Percentiles rank a stretch among this genome's conserved stretches.
phyloP scores from a whole-genome alignment of 35 echinoderm and acorn worm species.

The Anneissia japonica region DNA sequence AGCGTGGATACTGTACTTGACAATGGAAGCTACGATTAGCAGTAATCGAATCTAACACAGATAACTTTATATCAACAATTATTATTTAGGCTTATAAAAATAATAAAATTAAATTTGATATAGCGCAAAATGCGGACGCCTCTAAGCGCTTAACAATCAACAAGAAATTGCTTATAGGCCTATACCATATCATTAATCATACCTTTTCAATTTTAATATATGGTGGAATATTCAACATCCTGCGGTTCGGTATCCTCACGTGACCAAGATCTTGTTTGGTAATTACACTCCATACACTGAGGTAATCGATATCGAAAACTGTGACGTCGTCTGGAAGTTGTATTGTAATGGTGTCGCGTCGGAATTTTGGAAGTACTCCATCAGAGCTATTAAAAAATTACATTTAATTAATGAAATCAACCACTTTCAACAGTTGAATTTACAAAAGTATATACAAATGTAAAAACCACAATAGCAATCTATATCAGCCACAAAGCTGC shows the following conservation, averaged over 20 bases:
- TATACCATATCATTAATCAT: too few species aligned
- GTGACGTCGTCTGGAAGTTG: constrained; percentile 38
- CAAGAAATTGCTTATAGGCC: too few species aligned
- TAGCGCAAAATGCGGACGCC: too few species aligned
- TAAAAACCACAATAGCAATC: background rate
- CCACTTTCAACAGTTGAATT: background rate
- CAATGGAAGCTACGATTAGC: too few species aligned
- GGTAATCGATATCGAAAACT: constrained; percentile 36
- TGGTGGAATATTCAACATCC: background rate
- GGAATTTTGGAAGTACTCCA: constrained; percentile 9
- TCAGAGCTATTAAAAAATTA: background rate
- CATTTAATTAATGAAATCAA: background rate
- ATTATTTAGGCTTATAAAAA: too few species aligned
- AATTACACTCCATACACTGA: constrained; percentile 60
- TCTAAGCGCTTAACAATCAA: too few species aligned
- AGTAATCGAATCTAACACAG: too few species aligned
- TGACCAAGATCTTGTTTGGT: constrained; percentile 69
- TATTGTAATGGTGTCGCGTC: constrained; percentile 36
- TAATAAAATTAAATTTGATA: too few species aligned
- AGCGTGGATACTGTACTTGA: too few species aligned
- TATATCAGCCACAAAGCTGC: too few species aligned
- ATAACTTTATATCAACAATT: too few species aligned
- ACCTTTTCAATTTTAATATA: too few species aligned
- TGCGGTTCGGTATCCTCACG: constrained; percentile 13
- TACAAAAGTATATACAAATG: background rate